Percentiles rank a stretch among this genome's conserved stretches.
phyloP scores from a whole-genome alignment of 2,113 vertebrate species.

The Phrynocephalus versicolor region DNA sequence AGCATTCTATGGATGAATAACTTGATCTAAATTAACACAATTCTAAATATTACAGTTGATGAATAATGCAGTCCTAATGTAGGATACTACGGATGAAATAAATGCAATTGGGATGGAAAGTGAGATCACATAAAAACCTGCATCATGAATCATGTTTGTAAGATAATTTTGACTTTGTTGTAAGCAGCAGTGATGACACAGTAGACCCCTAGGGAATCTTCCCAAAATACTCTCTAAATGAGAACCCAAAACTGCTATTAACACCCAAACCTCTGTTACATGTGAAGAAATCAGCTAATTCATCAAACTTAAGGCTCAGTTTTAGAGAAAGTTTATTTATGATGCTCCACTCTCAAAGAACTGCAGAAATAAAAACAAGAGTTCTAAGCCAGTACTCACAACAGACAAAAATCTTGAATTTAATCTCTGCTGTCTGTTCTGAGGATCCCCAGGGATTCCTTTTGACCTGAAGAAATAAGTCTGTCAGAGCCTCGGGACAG shows the following conservation, averaged over 20 bases:
- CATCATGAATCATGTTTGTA: neutral
- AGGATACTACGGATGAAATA: neutral
- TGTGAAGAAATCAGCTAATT: neutral
- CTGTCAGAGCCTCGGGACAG: no score
- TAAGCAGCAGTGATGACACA: neutral
- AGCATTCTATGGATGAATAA: neutral
- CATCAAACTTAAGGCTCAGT: neutral
- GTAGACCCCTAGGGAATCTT: neutral
- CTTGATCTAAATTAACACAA: no score
- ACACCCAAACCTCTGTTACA: neutral
- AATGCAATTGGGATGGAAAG: constrained; percentile 1
- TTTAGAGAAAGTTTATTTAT: neutral
- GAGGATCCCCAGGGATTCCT: no score
- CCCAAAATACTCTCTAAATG: neutral
- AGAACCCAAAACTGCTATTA: neutral
- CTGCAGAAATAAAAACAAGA: no score
- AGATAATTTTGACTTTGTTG: neutral
- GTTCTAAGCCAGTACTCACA: no score
- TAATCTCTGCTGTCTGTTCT: no score
- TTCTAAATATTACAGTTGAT: no score
- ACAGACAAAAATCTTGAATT: no score
- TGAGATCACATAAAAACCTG: accelerated
- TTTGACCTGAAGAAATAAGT: no score
- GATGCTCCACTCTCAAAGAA: neutral
- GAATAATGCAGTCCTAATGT: no score